Conservation (phyloP, 2,888 invertebrate species). For the Pristionchus japonicus region DNA sequence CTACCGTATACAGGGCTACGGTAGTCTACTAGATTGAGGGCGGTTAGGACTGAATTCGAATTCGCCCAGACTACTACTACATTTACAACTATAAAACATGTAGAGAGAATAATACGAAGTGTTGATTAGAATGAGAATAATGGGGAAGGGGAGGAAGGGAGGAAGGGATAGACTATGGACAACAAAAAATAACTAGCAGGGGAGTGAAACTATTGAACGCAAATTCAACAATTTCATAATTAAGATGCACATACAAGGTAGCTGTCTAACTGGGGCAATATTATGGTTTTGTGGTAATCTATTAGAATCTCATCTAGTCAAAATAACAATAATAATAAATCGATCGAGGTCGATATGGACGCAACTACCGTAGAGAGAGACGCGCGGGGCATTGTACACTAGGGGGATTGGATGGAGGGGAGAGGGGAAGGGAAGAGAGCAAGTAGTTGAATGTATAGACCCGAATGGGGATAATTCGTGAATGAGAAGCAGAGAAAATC, state of each 20-base stretch:
- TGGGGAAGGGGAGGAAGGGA: too few relatives aligned
- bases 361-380: conserved; percentile 14
- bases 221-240: not conserved
- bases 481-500: not conserved
- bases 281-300: conserved; percentile 33
- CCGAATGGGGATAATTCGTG: not conserved
- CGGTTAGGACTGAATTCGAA: not conserved
- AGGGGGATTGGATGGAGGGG: not conserved
- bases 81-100: conserved; percentile 39
- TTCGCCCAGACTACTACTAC: conserved; percentile 12
- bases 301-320: conserved; percentile 9
- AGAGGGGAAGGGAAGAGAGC: not conserved
- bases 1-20: not conserved
- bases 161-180: not conserved
- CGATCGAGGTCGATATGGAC: conserved; percentile 25
- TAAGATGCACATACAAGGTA: conserved; percentile 11
- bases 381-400: conserved; percentile 6
- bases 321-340: conserved; percentile 21
- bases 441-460: not conserved
- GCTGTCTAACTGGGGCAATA: conserved; percentile 18
- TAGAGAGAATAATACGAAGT: conserved; percentile 40
- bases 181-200: conserved; percentile 9
- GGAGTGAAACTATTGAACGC: not conserved
- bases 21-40: not conserved
- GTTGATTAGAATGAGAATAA: not conserved